A percentile compares a stretch with the other conserved stretches of the same genome.
These are phyloP conservation scores for Drosophila anomelani DNA, from an alignment of 2,888 invertebrate genomes.

Conservation along the genomic window DNA sequence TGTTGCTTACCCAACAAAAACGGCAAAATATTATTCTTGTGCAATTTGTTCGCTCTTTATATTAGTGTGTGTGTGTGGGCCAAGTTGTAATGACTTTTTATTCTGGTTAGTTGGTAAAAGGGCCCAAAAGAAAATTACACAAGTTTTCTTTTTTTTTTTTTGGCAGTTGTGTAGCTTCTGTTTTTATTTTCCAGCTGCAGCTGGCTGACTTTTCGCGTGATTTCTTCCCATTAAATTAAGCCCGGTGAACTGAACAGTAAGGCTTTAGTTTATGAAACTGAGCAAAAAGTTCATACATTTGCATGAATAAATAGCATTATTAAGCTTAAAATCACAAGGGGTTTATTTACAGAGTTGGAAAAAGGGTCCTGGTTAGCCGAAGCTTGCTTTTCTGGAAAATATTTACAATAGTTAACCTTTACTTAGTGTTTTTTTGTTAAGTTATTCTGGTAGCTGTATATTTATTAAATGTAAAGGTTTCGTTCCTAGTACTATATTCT, in stretches of 20 bases:
- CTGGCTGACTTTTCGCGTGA: slow-evolving; percentile 51
- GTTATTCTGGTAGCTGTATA: not conserved
- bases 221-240: slow-evolving; percentile 42
- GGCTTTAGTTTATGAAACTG: not conserved
- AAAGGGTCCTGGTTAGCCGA: not conserved
- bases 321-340: slow-evolving; percentile 7
- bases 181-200: slow-evolving; percentile 40
- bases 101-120: slow-evolving; percentile 25
- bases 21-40: slow-evolving; percentile 25
- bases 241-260: not conserved
- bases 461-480: not conserved
- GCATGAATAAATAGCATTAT: slow-evolving; percentile 7
- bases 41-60: slow-evolving; percentile 38
- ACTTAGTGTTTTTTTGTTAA: not conserved
- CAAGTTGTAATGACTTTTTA: slow-evolving; percentile 65
- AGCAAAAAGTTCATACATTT: not conserved
- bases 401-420: not conserved
- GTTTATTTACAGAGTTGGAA: not conserved
- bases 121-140: slow-evolving; percentile 52
- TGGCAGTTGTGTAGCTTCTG: slow-evolving; percentile 28
- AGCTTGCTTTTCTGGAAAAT: too few species aligned
- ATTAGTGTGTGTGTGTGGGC: slow-evolving; percentile 12
- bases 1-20: slow-evolving; percentile 22
- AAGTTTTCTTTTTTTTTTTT: slow-evolving; percentile 33
- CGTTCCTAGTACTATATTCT: not conserved